phyloP scores from a whole-genome alignment of 2,888 invertebrate species.

The Graphium colonna region DNA sequence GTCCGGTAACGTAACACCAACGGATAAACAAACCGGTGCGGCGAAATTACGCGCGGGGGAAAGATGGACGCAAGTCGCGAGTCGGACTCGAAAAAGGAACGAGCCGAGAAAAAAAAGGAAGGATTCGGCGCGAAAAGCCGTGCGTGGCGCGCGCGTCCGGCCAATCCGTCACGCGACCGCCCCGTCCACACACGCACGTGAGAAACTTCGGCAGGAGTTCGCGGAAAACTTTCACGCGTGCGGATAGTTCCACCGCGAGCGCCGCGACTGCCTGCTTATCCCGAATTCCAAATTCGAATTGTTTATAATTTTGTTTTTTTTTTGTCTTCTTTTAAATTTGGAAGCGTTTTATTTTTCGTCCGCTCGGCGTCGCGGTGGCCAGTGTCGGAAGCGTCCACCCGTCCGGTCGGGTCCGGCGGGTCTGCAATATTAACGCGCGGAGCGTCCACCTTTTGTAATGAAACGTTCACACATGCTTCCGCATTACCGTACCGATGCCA shows the following conservation, averaged over 20 bases:
- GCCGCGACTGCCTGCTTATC: conserved; percentile 5
- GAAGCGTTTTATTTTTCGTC: no score
- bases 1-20: conserved; percentile 52
- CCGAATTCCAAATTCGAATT: conserved; percentile 34
- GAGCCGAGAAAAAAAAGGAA: conserved; percentile 27
- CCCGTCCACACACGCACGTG: conserved; percentile 67
- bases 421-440: conserved; percentile 79
- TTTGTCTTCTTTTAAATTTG: conserved; percentile 49
- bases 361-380: conserved; percentile 1
- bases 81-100: conserved; percentile 25
- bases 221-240: conserved; percentile 60
- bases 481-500: conserved; percentile 80
- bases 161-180: conserved; percentile 49
- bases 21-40: conserved; percentile 43
- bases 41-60: conserved; percentile 25
- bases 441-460: conserved; percentile 80
- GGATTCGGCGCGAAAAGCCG: conserved; percentile 33
- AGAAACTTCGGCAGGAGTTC: conserved; percentile 61
- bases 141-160: conserved; percentile 45
- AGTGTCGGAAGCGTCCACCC: conserved; percentile 65
- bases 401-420: conserved; percentile 76
- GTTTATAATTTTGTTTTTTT: conserved; percentile 46
- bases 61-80: neutral
- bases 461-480: conserved; percentile 80
- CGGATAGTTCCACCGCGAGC: conserved; percentile 43